phyloP scores from a whole-genome alignment of 1,140 invertebrate genomes.

The Macrocentrus cingulum region DNA sequence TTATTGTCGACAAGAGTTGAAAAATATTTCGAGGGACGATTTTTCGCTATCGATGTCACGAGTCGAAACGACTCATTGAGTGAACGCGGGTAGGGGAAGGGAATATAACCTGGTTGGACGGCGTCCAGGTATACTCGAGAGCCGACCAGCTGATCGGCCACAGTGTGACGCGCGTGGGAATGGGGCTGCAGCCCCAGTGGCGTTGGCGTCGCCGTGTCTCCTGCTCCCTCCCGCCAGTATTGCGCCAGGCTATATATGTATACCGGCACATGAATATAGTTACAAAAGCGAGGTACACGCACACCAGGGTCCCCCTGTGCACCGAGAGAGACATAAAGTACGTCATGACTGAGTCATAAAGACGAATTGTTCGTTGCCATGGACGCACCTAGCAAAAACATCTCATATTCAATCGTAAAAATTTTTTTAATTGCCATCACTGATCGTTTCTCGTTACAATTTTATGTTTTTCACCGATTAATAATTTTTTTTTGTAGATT shows the following conservation, averaged over 20 bases:
- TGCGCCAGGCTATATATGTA: neutral
- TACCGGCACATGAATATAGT: constrained; percentile 6
- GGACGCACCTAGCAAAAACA: constrained; percentile 49
- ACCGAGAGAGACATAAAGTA: constrained; percentile 10
- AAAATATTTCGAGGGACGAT: neutral
- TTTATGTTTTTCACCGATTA: too few relatives aligned
- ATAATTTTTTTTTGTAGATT: too few relatives aligned
- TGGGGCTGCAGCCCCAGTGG: constrained; percentile 48
- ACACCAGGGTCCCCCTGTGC: neutral
- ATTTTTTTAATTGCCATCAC: constrained; percentile 25
- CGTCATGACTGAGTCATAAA: constrained; percentile 47
- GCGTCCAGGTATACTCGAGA: constrained; percentile 52
- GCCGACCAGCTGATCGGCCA: constrained; percentile 32
- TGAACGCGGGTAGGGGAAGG: constrained; percentile 11
- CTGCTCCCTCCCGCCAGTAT: constrained; percentile 28
- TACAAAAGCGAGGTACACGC: neutral
- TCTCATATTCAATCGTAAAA: constrained; percentile 42
- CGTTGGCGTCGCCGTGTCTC: constrained; percentile 45
- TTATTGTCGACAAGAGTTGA: neutral
- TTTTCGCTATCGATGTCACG: constrained; percentile 9
- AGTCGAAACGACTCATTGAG: neutral
- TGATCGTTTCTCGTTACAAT: too few relatives aligned
- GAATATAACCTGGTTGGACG: constrained; percentile 56
- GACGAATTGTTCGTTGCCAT: constrained; percentile 52
- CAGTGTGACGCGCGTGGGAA: constrained; percentile 33